Evolutionary conservation across 2,113 vertebrate genomes (phyloP).

Genomic region (Balaeniceps rex): DNA sequence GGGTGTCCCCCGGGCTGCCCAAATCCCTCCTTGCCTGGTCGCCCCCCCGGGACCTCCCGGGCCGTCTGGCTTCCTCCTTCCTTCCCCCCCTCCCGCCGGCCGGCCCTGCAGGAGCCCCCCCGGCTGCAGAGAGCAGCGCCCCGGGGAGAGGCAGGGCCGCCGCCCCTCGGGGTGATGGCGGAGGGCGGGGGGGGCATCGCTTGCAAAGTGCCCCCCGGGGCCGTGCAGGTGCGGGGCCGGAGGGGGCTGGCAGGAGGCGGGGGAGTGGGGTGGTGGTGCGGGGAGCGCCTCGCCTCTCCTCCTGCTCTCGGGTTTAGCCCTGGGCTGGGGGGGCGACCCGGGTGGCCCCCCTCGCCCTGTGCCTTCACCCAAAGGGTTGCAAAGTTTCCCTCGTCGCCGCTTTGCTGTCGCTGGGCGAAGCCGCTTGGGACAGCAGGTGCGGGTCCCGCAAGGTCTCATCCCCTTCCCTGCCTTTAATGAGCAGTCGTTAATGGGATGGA

Average conservation of each 20-base stretch:
- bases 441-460: background rate
- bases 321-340: too few relatives aligned
- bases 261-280: background rate
- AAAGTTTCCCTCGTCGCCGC: background rate
- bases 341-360: accelerated
- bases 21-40: background rate
- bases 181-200: background rate
- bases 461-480: background rate
- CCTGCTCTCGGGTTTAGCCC: background rate
- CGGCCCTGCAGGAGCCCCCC: background rate
- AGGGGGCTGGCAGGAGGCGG: background rate
- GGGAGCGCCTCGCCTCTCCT: background rate
- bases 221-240: background rate
- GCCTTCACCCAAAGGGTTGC: background rate
- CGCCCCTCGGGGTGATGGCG: too few relatives aligned
- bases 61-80: background rate
- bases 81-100: background rate
- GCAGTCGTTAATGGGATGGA: background rate
- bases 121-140: background rate
- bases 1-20: background rate
- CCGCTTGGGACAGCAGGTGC: background rate
- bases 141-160: background rate
- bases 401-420: background rate
- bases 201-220: background rate
- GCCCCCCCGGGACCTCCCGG: background rate